Base-by-base conservation (phyloP, 2,888 invertebrate genomes). In the Coronaproctus castanopsis region DNA sequence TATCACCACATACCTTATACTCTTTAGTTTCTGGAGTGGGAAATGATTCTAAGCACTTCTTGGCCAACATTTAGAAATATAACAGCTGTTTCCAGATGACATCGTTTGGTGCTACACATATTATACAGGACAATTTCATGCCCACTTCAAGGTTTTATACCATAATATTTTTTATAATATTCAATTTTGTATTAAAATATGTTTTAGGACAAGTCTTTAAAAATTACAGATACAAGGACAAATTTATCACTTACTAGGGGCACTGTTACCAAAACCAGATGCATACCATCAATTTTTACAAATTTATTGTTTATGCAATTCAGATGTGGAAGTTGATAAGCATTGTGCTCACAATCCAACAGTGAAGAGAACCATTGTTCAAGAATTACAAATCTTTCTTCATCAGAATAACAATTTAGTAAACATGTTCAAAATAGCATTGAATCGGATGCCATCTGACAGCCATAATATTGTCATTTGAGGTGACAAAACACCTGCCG, bases 321-420 rank as follows among this genome's bases (percentile, higher is more conserved):
- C 52, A 52, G 52, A 52, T 52, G 52, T 21, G 52, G 52, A 51
- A 53, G 10, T 53, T 53, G 1, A 53, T 53, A 22, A 53, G 22
- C 53, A n/a, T 53, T 53, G 53, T 53, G 21, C 21, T 22, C 53
- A 22, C 53, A 53, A 53, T 22, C 53, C 21, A 22, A 53, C 22
- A 22, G 22, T 53, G 53, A 53, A 53, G 8, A 53, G 53, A 22
- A 53, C 21, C 53, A 53, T 53, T 53, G 53, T 22, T 14, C 22
- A 53, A 53, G 10, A 22, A 53, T 53, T 53, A 53, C 53, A 53
- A 53, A 53, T 53, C 23, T 53, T 53, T 53, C 22, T 53, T 53
- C 53, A 53, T 53, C 53, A 53, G 53, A 22, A 53, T 22, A 22
- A 53, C 53, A 53, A 53, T 53, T 53, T 53, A 53, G 21, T 53